phyloP scores from a whole-genome alignment of 2,888 invertebrate genomes.

The Pyrgus malvae region DNA sequence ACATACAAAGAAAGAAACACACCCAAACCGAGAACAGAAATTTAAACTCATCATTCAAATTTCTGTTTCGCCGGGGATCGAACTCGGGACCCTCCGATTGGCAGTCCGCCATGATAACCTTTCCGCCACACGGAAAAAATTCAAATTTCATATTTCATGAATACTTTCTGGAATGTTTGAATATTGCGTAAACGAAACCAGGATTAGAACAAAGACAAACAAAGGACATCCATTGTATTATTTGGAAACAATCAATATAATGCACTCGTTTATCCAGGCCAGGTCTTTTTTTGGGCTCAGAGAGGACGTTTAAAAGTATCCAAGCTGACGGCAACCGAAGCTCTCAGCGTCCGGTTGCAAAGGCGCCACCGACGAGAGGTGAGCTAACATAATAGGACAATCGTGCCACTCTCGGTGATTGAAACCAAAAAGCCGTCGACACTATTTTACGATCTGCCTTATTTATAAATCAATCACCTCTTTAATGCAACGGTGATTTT shows the following conservation, averaged over 20 bases:
- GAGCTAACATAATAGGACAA: no score
- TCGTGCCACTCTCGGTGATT: constrained; percentile 75
- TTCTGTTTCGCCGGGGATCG: no score
- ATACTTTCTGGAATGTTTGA: no score
- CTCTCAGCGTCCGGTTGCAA: constrained; percentile 66
- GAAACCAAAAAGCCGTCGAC: constrained; percentile 76
- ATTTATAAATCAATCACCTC: constrained; percentile 31
- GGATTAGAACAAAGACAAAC: background rate
- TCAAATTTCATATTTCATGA: no score
- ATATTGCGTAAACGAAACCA: background rate
- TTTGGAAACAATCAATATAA: constrained; percentile 46
- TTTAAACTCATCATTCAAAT: no score
- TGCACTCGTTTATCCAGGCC: constrained; percentile 38
- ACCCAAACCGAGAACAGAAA: no score
- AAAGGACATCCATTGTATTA: constrained; percentile 22
- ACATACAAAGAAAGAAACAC: no score
- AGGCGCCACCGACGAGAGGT: constrained; percentile 71
- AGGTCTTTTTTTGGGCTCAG: constrained; percentile 50
- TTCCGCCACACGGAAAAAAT: no score
- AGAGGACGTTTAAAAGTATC: constrained; percentile 68
- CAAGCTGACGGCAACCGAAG: constrained; percentile 55
- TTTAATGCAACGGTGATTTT: constrained; percentile 8
- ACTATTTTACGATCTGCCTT: constrained; percentile 69
- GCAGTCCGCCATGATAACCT: no score
- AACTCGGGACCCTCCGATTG: no score